Evolutionary conservation across 2,888 invertebrate genomes (phyloP), one percentile per base, ranked within the genome.

Genomic region (Caenorhabditis wallacei): DNA sequence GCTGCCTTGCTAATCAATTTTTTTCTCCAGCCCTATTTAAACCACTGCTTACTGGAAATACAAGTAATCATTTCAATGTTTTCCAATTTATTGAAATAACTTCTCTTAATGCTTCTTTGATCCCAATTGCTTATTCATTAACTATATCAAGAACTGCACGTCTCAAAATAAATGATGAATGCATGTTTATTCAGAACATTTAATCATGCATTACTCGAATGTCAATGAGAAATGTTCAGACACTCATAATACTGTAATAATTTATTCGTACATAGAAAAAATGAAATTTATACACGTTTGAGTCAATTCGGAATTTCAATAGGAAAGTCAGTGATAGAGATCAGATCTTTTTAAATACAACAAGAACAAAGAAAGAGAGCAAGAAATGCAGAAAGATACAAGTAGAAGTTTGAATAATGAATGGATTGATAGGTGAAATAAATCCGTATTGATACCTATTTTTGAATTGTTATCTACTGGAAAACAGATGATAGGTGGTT

Each of bases 381-480:
- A 54, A 56, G 66, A 75, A 66, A 75, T 71, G 64, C 69, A 46
- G 63, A 63, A 30, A 63, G 63, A 53, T 61, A 54, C 63, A 69
- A 56, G 61, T 59, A 76, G 61, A 69, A 78, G 70, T 51, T 48
- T 18, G 35, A 24, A 18, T 3, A 46, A 46, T 43, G 46, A 53
- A 30, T 22, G 2, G 16, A 22, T 48, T n/a, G 18, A 63, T 46
- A 43, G 43, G 26, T 16, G 54, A 11, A 43, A 51, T 10, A 37
- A 8, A 72, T 72, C 63, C 72, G 74, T 74, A 64, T 74, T 63
- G 26, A 54, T 54, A 64, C 64, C 64, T 74, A 74, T 30, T 43
- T 43, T 5, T 16, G 54, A 18, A 53, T 53, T 48, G 18, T 56
- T 20, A 46, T 46, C 22, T 54, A n/a, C 54, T 51, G 51, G 30